Evolutionary conservation across 2,113 vertebrate species (phyloP).

Genomic region (Procapra przewalskii): DNA sequence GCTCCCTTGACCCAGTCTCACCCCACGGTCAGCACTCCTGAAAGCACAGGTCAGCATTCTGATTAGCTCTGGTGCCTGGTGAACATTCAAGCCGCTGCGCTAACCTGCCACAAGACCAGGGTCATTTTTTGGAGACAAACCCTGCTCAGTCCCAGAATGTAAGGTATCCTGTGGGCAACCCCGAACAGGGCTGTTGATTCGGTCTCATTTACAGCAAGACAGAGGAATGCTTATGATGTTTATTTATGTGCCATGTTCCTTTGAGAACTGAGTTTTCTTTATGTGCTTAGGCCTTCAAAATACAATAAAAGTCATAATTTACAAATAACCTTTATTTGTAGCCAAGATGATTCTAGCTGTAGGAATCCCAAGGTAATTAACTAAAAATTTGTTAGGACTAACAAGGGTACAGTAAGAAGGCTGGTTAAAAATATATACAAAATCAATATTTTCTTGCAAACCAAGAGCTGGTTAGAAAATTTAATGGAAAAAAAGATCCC

Average conservation of each 20-base stretch:
- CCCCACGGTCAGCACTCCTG: not conserved
- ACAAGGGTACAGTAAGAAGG: not conserved
- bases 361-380: not conserved
- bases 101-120: slow-evolving; percentile 55
- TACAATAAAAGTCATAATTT: not conserved
- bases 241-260: not conserved
- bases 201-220: not conserved
- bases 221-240: not conserved
- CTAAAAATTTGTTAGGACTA: not conserved
- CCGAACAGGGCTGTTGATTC: slow-evolving; percentile 61
- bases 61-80: slow-evolving; percentile 55
- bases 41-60: slow-evolving; percentile 35
- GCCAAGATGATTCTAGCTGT: not conserved
- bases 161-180: slow-evolving; percentile 46
- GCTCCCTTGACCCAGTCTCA: not conserved
- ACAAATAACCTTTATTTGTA: not conserved
- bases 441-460: not conserved
- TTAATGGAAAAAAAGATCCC: not conserved
- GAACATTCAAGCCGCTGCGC: slow-evolving; percentile 56
- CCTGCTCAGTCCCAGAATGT: not conserved
- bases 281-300: not conserved
- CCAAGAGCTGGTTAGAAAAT: not conserved
- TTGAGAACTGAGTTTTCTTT: not conserved
- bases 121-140: slow-evolving; percentile 39
- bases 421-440: not conserved